phyloP scores from a whole-genome alignment of 2,888 invertebrate species.

The Therioaphis trifolii region DNA sequence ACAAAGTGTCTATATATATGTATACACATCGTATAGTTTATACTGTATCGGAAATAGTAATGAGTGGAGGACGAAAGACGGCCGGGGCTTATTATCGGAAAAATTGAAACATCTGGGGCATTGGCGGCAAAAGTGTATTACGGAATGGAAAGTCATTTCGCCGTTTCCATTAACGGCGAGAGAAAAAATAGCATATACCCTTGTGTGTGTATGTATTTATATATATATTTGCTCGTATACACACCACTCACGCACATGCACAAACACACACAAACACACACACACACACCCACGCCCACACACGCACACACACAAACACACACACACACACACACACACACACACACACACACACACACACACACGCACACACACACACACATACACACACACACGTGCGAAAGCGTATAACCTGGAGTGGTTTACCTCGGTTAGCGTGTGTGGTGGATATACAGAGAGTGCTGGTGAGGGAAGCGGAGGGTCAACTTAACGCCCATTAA shows the following conservation, averaged over 20 bases:
- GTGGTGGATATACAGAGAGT: background rate
- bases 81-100: constrained; percentile 30
- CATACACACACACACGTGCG: background rate
- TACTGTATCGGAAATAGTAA: background rate
- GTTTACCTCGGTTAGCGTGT: background rate
- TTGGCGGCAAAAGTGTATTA: constrained; percentile 42
- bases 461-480: background rate
- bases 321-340: too few species aligned
- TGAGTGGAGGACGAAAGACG: background rate
- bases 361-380: background rate
- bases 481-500: constrained; percentile 59
- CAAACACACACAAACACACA: too few species aligned
- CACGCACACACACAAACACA: background rate
- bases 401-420: background rate
- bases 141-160: constrained; percentile 58
- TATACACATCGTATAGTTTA: too few species aligned
- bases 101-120: constrained; percentile 53
- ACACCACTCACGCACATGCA: too few species aligned
- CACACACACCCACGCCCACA: too few species aligned
- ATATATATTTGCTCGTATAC: too few species aligned
- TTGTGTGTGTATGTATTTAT: too few species aligned
- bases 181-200: constrained; percentile 21
- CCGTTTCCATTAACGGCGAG: constrained; percentile 48
- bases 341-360: too few species aligned
- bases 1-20: too few species aligned